These are phyloP conservation scores for Chionoecetes opilio DNA, from an alignment of 1,140 invertebrate species.

Conservation along the genomic window DNA sequence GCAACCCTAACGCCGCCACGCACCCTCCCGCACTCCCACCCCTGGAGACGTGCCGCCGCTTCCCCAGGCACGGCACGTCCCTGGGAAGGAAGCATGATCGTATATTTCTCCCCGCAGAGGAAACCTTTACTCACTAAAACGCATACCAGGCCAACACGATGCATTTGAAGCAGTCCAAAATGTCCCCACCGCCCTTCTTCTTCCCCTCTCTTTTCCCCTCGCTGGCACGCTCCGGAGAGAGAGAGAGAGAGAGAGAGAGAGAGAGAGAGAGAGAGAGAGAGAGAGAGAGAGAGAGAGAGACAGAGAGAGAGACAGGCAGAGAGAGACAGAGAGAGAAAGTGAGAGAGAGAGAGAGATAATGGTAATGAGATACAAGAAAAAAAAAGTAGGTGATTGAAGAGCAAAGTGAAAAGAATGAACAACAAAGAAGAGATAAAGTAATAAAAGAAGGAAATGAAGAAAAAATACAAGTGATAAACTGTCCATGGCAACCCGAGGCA, in stretches of 20 bases:
- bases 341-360: not conserved
- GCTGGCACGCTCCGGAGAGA: not conserved
- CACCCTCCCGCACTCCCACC: not conserved
- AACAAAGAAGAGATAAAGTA: too few species aligned
- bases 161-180: not conserved
- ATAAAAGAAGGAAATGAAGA: too few species aligned
- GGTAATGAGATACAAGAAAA: not conserved
- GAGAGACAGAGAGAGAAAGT: not conserved
- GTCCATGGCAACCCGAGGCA: too few species aligned
- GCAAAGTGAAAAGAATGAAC: too few species aligned
- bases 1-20: too few species aligned
- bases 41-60: not conserved
- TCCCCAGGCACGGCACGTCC: not conserved
- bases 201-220: not conserved
- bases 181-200: not conserved
- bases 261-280: not conserved
- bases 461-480: too few species aligned
- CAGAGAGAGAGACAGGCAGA: not conserved
- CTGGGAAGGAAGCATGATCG: not conserved
- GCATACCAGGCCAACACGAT: not conserved
- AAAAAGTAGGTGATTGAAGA: not conserved
- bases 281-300: not conserved
- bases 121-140: conserved; percentile 30
- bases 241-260: not conserved
- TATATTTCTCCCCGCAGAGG: not conserved